These are phyloP conservation scores for Antitype chi DNA, from an alignment of 2,888 invertebrate genomes.

Conservation along the genomic window DNA sequence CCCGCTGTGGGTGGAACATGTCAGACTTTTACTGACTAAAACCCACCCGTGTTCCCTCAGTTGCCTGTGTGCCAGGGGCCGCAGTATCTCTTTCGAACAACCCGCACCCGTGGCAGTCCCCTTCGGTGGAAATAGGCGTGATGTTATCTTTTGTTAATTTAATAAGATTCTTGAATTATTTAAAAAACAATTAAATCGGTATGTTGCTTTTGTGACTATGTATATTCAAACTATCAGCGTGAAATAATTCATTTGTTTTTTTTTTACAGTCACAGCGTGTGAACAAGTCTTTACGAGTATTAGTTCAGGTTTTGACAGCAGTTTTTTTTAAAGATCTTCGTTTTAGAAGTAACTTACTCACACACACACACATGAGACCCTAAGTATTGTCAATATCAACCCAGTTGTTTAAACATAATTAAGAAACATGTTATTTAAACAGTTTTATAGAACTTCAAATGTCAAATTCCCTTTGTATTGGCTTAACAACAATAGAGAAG, in stretches of 20 bases:
- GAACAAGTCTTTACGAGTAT: not conserved
- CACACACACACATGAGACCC: no score
- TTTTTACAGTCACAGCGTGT: not conserved
- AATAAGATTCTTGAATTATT: slow-evolving; percentile 5
- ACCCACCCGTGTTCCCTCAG: no score
- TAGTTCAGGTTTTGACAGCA: not conserved
- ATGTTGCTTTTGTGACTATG: not conserved
- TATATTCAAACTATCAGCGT: not conserved
- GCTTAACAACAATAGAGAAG: not conserved
- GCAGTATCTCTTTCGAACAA: no score
- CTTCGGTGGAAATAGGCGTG: not conserved
- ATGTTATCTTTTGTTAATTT: not conserved
- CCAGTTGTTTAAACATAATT: slow-evolving; percentile 17
- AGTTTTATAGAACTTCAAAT: not conserved
- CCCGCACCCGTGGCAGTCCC: no score
- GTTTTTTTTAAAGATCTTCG: no score
- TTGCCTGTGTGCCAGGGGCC: no score
- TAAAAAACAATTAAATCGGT: slow-evolving; percentile 7
- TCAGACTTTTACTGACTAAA: no score
- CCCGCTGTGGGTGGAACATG: no score
- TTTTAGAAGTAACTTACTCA: not conserved
- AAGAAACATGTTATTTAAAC: slow-evolving; percentile 11
- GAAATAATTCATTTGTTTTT: not conserved
- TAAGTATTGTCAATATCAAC: not conserved
- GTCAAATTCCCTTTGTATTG: not conserved